Percentiles rank a stretch among this genome's conserved stretches.
phyloP scores from a whole-genome alignment of 2,113 vertebrate genomes.

The Sturnus vulgaris region DNA sequence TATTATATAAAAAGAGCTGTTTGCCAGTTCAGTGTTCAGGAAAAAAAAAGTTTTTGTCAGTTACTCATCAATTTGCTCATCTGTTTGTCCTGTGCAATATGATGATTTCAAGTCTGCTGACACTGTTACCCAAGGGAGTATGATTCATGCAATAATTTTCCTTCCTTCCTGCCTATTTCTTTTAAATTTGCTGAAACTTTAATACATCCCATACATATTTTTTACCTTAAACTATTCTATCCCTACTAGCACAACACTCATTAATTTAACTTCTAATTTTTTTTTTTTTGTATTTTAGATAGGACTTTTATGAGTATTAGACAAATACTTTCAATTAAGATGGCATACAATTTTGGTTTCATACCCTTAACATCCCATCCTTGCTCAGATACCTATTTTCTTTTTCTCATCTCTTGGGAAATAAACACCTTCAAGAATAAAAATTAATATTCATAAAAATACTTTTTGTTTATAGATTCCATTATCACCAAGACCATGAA shows the following conservation, averaged over 20 bases:
- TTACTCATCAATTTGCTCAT: slow-evolving; percentile 70
- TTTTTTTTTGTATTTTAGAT: not conserved
- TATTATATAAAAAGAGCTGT: slow-evolving; percentile 45
- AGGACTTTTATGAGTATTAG: not conserved
- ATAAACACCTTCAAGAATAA: not conserved
- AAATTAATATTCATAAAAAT: not conserved
- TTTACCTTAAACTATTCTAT: slow-evolving; percentile 17
- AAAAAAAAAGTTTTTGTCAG: slow-evolving; percentile 48
- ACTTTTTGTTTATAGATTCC: not conserved
- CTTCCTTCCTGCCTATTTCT: slow-evolving; percentile 58
- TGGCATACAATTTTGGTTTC: not conserved
- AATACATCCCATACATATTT: slow-evolving; percentile 25
- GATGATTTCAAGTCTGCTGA: slow-evolving; percentile 65
- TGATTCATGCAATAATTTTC: slow-evolving; percentile 63
- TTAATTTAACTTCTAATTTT: not conserved
- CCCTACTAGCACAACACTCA: not conserved
- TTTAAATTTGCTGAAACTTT: slow-evolving; percentile 34
- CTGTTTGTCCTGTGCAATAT: slow-evolving; percentile 64
- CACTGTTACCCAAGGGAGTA: slow-evolving; percentile 62
- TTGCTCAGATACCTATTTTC: not conserved
- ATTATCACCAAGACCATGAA: not conserved
- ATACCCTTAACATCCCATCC: not conserved
- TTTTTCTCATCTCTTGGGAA: not conserved
- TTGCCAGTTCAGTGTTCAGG: slow-evolving; percentile 35
- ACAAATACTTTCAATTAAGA: not conserved